phyloP scores from a whole-genome alignment of 2,113 vertebrate genomes.

The Turdus rufiventris region DNA sequence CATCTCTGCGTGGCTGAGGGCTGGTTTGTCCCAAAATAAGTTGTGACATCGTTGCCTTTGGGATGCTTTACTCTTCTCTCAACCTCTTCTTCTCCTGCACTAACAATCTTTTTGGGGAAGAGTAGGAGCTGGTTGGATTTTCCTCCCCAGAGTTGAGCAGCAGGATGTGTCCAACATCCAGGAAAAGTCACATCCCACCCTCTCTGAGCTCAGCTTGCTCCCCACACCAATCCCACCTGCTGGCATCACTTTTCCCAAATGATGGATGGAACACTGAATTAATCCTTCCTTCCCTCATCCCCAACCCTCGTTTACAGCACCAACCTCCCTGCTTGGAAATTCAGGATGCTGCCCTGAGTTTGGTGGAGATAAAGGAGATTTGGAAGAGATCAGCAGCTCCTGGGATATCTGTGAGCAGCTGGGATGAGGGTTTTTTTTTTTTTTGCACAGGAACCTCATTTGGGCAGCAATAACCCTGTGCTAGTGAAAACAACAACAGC shows the following conservation, averaged over 20 bases:
- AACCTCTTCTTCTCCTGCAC: neutral
- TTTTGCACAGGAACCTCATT: neutral
- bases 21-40: neutral
- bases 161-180: neutral
- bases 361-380: neutral
- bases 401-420: neutral
- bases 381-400: neutral
- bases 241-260: neutral
- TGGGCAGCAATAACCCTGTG: neutral
- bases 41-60: neutral
- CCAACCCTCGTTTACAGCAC: neutral
- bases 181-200: neutral
- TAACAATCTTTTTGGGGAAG: neutral
- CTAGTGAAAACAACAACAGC: neutral
- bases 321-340: neutral
- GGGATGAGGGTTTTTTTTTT: neutral
- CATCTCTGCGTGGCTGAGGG: neutral
- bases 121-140: neutral
- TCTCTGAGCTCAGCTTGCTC: neutral
- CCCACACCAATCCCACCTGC: neutral
- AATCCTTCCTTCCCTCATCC: neutral
- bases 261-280: neutral
- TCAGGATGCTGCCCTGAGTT: neutral
- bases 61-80: neutral
- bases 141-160: neutral